Evolutionary conservation across 1,140 invertebrate genomes (phyloP).

Genomic region (Diuraphis noxia): DNA sequence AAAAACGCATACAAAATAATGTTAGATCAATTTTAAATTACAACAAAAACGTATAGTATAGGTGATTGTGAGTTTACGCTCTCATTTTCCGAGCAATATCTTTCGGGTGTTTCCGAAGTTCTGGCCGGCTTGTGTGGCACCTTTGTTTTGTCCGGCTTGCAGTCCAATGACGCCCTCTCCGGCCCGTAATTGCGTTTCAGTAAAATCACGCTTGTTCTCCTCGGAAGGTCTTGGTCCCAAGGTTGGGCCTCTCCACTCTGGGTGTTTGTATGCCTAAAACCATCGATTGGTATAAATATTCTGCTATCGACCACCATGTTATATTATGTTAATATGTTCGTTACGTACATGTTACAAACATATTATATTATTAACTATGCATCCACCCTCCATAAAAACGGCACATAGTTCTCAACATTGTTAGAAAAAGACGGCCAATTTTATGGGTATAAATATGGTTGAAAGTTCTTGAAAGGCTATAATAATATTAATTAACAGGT

Average conservation of each 20-base stretch:
- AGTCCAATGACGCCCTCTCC: conserved; percentile 89
- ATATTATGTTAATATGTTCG: background rate
- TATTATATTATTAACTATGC: background rate
- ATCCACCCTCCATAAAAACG: too few species aligned
- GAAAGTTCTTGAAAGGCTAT: too few species aligned
- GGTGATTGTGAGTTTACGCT: background rate
- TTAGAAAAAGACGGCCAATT: background rate
- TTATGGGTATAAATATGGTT: too few species aligned
- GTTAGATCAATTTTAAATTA: conserved; percentile 1
- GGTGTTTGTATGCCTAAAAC: conserved; percentile 80
- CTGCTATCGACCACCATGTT: background rate
- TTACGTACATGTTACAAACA: background rate
- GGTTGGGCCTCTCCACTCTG: conserved; percentile 86
- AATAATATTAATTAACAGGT: too few species aligned
- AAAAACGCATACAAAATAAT: background rate
- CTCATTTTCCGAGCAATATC: conserved; percentile 81
- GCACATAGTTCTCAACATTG: background rate
- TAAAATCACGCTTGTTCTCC: conserved; percentile 89
- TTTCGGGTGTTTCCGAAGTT: conserved; percentile 90
- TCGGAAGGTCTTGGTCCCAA: conserved; percentile 88
- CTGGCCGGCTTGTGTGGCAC: conserved; percentile 88
- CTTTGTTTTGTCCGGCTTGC: conserved; percentile 95
- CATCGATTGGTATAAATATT: background rate
- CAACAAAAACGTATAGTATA: background rate
- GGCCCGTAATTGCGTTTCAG: conserved; percentile 85